phyloP scores from a whole-genome alignment of 2,113 vertebrate species.

The Anthoscopus minutus region DNA sequence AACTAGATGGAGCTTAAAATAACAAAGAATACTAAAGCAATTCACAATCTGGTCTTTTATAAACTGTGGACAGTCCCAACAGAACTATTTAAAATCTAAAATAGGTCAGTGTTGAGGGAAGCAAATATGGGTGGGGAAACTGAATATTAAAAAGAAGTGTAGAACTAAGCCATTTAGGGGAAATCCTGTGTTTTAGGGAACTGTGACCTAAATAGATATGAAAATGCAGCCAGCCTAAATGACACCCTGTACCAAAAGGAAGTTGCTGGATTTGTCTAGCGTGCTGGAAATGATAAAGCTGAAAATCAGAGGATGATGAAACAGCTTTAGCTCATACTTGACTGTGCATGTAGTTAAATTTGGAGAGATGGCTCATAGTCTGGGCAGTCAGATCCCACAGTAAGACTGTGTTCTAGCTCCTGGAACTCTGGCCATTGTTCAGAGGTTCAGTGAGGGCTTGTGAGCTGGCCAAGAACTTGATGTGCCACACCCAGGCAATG shows the following conservation, averaged over 20 bases:
- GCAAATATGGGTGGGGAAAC: not conserved
- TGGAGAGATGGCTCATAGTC: conserved; percentile 59
- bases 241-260: not conserved
- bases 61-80: not conserved
- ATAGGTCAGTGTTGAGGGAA: not conserved
- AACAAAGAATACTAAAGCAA: not conserved
- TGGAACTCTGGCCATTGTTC: conserved; percentile 52
- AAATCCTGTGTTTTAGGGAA: conserved; percentile 12
- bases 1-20: conserved; percentile 1
- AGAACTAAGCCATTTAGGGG: not conserved
- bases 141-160: not conserved
- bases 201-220: not conserved
- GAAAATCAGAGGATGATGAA: conserved; percentile 30
- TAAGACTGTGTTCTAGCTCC: conserved; percentile 41
- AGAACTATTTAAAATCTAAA: not conserved
- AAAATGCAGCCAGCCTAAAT: not conserved
- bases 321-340: conserved; percentile 10
- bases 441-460: not conserved
- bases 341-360: conserved; percentile 49
- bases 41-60: not conserved
- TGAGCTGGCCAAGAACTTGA: conserved; percentile 14
- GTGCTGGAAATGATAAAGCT: not conserved
- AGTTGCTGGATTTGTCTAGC: conserved; percentile 4
- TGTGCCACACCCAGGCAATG: not conserved
- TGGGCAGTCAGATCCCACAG: conserved; percentile 42